Conservation (phyloP, 1,140 invertebrate genomes). For the Drosophila seguyi region DNA sequence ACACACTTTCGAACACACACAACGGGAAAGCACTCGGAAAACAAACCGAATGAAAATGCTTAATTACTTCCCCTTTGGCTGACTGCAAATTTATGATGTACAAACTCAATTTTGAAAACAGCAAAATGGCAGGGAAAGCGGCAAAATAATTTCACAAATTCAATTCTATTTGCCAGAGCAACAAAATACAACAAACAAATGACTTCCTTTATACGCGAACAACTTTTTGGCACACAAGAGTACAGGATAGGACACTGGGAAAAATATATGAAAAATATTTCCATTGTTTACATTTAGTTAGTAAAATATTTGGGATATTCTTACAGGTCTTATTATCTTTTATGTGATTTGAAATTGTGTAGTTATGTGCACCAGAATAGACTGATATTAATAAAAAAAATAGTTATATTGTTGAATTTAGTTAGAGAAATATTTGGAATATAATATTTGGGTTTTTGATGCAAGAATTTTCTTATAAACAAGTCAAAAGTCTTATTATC, state of each 20-base stretch:
- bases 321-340: too few relatives aligned
- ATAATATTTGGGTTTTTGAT: too few relatives aligned
- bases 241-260: not conserved
- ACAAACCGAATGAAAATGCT: constrained; percentile 64
- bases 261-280: not conserved
- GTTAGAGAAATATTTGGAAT: too few relatives aligned
- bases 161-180: constrained; percentile 54
- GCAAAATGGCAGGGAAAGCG: constrained; percentile 38
- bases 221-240: constrained; percentile 31
- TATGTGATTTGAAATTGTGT: too few relatives aligned
- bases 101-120: constrained; percentile 56
- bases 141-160: constrained; percentile 56
- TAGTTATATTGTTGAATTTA: too few relatives aligned
- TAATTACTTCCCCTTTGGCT: constrained; percentile 69
- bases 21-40: constrained; percentile 16
- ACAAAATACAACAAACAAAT: constrained; percentile 74
- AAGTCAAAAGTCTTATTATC: too few relatives aligned
- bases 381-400: too few relatives aligned
- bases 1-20: not conserved
- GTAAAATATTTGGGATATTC: too few relatives aligned
- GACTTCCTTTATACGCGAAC: constrained; percentile 58
- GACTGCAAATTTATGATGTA: constrained; percentile 52
- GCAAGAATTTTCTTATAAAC: too few relatives aligned
- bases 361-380: too few relatives aligned
- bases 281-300: too few relatives aligned